Evolutionary conservation across 1,140 invertebrate species (phyloP).

Genomic region (Procambarus clarkii): DNA sequence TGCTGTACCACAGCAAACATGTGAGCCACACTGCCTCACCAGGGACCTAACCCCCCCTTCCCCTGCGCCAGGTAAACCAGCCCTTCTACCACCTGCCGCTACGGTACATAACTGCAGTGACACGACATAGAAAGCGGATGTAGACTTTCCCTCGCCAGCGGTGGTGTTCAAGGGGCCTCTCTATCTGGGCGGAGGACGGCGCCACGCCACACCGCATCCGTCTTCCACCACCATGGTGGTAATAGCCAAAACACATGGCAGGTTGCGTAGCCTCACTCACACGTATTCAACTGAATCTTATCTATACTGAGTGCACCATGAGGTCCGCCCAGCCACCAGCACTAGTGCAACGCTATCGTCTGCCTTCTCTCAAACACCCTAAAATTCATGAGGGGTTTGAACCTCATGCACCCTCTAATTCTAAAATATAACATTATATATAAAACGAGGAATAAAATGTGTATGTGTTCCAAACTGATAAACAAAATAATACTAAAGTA

Average conservation of each 20-base stretch:
- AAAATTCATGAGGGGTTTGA: too few species aligned
- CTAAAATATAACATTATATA: too few species aligned
- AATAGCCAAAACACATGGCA: not conserved
- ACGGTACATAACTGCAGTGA: not conserved
- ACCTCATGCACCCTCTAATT: too few species aligned
- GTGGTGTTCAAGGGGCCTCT: not conserved
- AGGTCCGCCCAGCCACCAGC: too few species aligned
- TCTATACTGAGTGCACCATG: too few species aligned
- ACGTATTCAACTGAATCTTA: not conserved
- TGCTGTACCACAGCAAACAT: not conserved
- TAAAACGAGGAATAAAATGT: too few species aligned
- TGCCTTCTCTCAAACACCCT: too few species aligned
- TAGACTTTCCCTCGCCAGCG: slow-evolving; percentile 18
- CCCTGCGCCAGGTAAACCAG: not conserved
- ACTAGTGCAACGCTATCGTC: too few species aligned
- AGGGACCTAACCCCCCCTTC: not conserved
- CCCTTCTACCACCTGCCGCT: not conserved
- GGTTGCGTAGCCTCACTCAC: not conserved
- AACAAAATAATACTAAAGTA: too few species aligned
- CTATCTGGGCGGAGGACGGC: not conserved
- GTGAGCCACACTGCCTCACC: not conserved
- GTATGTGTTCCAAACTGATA: too few species aligned
- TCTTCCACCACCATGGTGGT: not conserved
- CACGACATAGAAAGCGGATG: slow-evolving; percentile 18
- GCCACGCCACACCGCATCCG: not conserved